Base-by-base conservation (phyloP, 1,140 invertebrate species). In the Glomeris maerens region DNA sequence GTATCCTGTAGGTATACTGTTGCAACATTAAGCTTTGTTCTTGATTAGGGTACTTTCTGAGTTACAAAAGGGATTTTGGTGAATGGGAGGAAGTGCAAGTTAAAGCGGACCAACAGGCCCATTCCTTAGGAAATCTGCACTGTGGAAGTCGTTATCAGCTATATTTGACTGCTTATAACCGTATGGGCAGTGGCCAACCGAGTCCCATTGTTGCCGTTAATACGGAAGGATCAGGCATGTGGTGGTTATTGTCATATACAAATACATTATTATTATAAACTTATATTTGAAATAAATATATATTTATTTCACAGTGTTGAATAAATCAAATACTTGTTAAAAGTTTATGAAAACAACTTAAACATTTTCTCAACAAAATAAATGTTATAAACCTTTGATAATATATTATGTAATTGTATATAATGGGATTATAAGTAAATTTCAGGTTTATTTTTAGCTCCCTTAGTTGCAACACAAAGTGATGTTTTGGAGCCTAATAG, bases 141-240 rank as follows among this genome's bases (percentile, higher is more conserved):
- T 93, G 89, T 66, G 91, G 83, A 62, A 91, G 86, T 50, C 80
- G 84, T 72, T 95, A 84, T 72, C 86, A 91, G 64, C 77, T 92
- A 41, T 90, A 89, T 65, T 85, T 88, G 7, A 88, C 83, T 17
- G 86, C 85, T 50, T 90, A 89, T 61, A 92, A 92, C 59, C 79
- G 58, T 46, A 64, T 73, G 25, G 73, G 73, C 4, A 65, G 62
- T 44, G 67, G 72, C 29, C 59, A 64, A 29, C 62, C 66, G 3
- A 73, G 70, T 48, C 56, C 66, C 7, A 63, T 64, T 5, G 65
- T 77, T 20, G 66, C 65, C 20, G 71, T 72, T 1, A 70, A 67
- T 53, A 79, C 77, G 1, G 74, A 72, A 52, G 78, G 79, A 0
- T 73, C 74, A 42, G 65, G 72, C 72, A 56, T 59, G 59, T n/a